Conservation (phyloP, 2,888 invertebrate genomes). For the Cheilosia vernalis region DNA sequence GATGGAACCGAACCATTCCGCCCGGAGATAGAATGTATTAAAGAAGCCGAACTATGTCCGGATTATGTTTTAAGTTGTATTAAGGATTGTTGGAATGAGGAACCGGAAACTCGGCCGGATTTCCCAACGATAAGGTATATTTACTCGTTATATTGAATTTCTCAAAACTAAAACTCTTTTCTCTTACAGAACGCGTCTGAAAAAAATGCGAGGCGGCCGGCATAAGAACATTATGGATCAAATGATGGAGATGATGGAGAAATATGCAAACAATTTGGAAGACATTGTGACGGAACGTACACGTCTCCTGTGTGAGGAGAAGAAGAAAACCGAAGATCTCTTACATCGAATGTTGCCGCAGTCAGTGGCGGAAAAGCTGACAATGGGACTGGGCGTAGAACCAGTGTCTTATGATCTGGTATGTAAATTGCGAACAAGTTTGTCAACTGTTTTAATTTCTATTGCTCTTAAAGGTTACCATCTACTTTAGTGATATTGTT, state of each 20-base stretch:
- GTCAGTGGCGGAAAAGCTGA: constrained; percentile 94
- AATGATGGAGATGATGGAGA: constrained; percentile 99
- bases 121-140: constrained; percentile 89
- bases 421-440: constrained; percentile 21
- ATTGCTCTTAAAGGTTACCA: constrained; percentile 85
- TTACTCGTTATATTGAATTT: background rate
- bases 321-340: constrained; percentile 96
- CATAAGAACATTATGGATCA: constrained; percentile 96
- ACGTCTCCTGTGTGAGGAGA: constrained; percentile 94
- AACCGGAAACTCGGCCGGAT: constrained; percentile 92
- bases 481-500: constrained; percentile 98
- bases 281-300: constrained; percentile 96
- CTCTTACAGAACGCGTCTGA: constrained; percentile 86
- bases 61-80: constrained; percentile 93
- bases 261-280: constrained; percentile 97
- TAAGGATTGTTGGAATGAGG: constrained; percentile 95
- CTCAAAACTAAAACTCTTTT: no score
- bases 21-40: constrained; percentile 89
- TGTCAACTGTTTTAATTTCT: background rate
- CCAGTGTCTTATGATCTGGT: constrained; percentile 97
- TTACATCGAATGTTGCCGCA: constrained; percentile 97
- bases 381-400: constrained; percentile 94
- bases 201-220: constrained; percentile 95
- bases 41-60: constrained; percentile 89
- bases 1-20: constrained; percentile 90